Base-by-base conservation (phyloP, 2,797 vertebrate genomes). In the Perodicticus potto region DNA sequence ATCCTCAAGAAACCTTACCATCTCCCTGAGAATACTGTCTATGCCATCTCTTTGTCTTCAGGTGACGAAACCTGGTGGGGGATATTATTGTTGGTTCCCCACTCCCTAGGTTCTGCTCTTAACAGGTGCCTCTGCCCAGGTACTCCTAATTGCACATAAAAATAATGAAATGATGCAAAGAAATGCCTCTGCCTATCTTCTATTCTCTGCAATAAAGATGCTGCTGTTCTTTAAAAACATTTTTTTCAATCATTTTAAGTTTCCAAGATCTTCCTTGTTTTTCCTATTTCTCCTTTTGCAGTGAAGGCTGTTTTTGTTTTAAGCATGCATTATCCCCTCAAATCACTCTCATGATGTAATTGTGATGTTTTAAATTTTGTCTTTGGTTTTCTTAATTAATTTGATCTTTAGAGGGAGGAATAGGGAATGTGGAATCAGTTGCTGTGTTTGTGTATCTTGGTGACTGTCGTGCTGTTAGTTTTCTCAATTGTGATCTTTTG, bases 281-380 rank as follows among this genome's bases (percentile, higher is more conserved):
- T 69, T 94, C n/a, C 57, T 87, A 1, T 53, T 93, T 93, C 57
- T 93, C 23, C 57, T 81, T 90, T 93, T 78, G 25, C 55, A 72
- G 3, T 45, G 29, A 57, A 53, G 74, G 27, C 27, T 84, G 27
- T 91, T 78, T 4, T 61, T 95, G 40, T 81, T 81, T 97, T 69
- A 95, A 67, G 59, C 20, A 53, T 55, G 17, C 10, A 53, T 74
- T 88, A 23, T 25, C 19, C 25, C 94, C 74, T 74, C 65, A 72
- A 20, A 43, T 90, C 14, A 78, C 16, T 57, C 59, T 77, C 67
- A 32, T 43, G 20, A n/a, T 69, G 17, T 40, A 25, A 91, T 73
- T 69, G 23, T 65, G 29, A 57, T 84, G 20, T 70, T 83, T 69
- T 61, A 27, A 57, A 25, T 45, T 65, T 53, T 76, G 61, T 29